Evolutionary conservation across 2,113 vertebrate genomes (phyloP), one percentile per base, ranked within the genome.

Genomic region (Cryptoleucopteryx plumbea): DNA sequence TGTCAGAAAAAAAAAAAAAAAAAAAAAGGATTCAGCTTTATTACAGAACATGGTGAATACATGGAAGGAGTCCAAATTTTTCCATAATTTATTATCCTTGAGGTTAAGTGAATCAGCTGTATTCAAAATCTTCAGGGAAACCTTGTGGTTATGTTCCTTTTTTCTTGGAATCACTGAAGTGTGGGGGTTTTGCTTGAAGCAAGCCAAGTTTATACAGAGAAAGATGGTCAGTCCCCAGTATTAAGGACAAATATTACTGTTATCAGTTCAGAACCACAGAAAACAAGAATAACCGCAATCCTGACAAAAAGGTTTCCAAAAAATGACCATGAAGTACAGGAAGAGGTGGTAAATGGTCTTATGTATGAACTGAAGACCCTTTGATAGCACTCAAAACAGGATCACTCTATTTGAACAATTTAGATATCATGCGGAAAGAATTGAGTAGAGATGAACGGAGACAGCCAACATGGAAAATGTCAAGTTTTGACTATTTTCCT

Each of bases 101-200:
- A 86, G 72, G 82, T 91, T 92, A 95, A 95, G 63, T 92, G 88
- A 95, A 86, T 96, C 92, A 96, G 92, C 88, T 88, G 77, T 75
- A 92, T 48, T 73, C 36, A 97, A 88, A 94, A 90, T 86, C 94
- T 88, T 93, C 71, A 56, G 90, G 75, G 92, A 96, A 97, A 95
- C 67, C 47, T 84, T 78, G 75, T 48, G 88, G 88, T 74, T 91
- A 74, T 56, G 80, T 93, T 94, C 79, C 34, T 88, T 92, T 94
- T 94, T 95, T 90, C 95, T 94, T 96, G 95, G 95, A 97, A 96
- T 78, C 94, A 75, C 27, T 68, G 27, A 84, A 93, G 72, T 68
- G 88, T 93, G 90, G 94, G 94, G 95, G 80, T 74, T 96, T 93
- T 88, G 68, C 47, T 68, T 68, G 68, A 91, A 94, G 32, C 15